A percentile compares a stretch with the other conserved stretches of the same genome.
phyloP scores from a whole-genome alignment of 2,113 vertebrate species.

The Proterorhinus semilunaris region DNA sequence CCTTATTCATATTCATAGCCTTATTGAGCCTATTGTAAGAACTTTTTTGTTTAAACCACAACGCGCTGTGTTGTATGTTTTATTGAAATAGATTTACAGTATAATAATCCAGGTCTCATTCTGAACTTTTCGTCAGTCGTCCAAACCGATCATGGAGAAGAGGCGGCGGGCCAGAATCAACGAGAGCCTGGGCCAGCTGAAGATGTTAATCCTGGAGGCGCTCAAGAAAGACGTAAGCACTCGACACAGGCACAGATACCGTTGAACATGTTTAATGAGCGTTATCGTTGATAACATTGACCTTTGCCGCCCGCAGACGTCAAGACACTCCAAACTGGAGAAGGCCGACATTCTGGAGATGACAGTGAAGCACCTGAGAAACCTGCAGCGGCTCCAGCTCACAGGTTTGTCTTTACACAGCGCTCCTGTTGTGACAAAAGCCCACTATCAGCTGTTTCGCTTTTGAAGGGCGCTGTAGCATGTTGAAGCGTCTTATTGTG shows the following conservation, averaged over 20 bases:
- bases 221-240: constrained; percentile 91
- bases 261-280: background rate
- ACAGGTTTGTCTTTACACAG: constrained; percentile 74
- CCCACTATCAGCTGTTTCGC: no score
- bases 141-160: constrained; percentile 93
- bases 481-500: no score
- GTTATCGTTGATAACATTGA: background rate
- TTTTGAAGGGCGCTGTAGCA: no score
- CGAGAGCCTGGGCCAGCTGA: constrained; percentile 87
- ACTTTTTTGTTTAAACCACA: no score
- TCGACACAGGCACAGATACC: no score
- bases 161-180: constrained; percentile 88
- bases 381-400: constrained; percentile 88
- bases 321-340: constrained; percentile 94
- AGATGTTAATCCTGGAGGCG: constrained; percentile 86
- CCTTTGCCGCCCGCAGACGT: constrained; percentile 75
- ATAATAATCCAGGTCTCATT: background rate
- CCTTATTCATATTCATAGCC: no score
- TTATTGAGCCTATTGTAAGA: no score
- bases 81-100: background rate
- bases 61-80: no score
- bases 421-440: background rate
- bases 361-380: constrained; percentile 94
- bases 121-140: constrained; percentile 67
- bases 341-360: constrained; percentile 97